These are phyloP conservation scores for Anoncus sp. DNA, from an alignment of 2,888 invertebrate species.

Conservation along the genomic window DNA sequence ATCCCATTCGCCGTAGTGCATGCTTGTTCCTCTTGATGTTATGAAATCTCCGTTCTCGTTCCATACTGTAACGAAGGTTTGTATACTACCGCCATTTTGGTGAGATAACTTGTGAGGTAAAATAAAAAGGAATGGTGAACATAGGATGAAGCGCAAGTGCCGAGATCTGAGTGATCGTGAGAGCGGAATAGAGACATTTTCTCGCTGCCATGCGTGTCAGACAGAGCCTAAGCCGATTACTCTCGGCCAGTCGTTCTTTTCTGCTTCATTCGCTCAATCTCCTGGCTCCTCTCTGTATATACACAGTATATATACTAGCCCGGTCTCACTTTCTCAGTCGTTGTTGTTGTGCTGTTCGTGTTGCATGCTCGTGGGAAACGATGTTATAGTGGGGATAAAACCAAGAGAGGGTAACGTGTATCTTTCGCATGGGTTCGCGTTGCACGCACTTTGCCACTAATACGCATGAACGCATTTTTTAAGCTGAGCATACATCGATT, in stretches of 20 bases:
- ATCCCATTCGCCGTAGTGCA: neutral
- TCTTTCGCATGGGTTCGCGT: conserved; percentile 39
- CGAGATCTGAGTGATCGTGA: conserved; percentile 40
- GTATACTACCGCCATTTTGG: conserved; percentile 1
- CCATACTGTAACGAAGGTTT: neutral
- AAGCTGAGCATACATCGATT: neutral
- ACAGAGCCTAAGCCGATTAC: conserved; percentile 59
- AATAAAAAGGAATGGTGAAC: neutral
- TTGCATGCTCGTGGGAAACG: conserved; percentile 58
- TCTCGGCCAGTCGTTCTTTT: conserved; percentile 45
- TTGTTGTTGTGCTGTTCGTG: conserved; percentile 41
- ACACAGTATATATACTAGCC: conserved; percentile 16
- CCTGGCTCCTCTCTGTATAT: conserved; percentile 36
- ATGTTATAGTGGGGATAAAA: conserved; percentile 23
- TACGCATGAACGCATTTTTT: conserved; percentile 27
- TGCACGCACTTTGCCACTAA: conserved; percentile 37
- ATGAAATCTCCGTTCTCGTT: conserved; percentile 7
- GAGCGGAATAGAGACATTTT: conserved; percentile 51
- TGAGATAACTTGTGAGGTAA: neutral
- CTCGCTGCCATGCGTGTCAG: conserved; percentile 56
- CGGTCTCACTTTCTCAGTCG: conserved; percentile 50
- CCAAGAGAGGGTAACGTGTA: conserved; percentile 16
- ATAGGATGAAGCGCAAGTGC: conserved; percentile 3
- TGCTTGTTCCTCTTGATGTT: neutral
- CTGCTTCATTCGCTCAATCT: conserved; percentile 53